Percentiles rank a stretch among this genome's conserved stretches.
These are phyloP conservation scores for Champsocephalus gunnari DNA, from an alignment of 2,797 vertebrate genomes.

Conservation along the genomic window DNA sequence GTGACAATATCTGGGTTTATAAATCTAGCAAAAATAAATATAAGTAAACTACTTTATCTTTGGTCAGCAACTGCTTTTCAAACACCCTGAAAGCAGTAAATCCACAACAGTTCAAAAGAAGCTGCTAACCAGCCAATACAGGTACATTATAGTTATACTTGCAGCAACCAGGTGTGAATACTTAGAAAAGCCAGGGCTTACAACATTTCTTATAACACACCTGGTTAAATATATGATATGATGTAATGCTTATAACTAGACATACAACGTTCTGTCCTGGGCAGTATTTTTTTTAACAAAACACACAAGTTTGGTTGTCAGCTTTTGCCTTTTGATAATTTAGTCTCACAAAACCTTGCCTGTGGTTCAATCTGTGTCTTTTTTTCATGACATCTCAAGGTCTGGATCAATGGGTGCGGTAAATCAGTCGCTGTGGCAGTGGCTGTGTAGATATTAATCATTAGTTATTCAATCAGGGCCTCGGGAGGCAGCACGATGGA, in stretches of 20 bases:
- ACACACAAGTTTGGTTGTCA: conserved; percentile 33
- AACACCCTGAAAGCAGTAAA: conserved; percentile 41
- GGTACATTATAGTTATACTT: conserved; percentile 14
- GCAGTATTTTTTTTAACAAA: conserved; percentile 14
- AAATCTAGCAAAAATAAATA: conserved; percentile 7
- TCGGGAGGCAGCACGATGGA: conserved; percentile 47
- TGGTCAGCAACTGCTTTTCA: conserved; percentile 29
- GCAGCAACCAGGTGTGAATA: conserved; percentile 24
- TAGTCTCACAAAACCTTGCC: conserved; percentile 47
- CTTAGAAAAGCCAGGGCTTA: conserved; percentile 8
- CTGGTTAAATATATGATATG: conserved; percentile 15
- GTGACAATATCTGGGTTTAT: background rate
- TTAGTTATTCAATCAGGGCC: conserved; percentile 69
- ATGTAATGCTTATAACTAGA: background rate
- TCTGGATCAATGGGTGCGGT: conserved; percentile 60
- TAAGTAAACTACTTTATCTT: conserved; percentile 28
- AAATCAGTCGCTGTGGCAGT: conserved; percentile 56
- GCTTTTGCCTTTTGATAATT: conserved; percentile 44
- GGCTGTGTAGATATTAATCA: conserved; percentile 74
- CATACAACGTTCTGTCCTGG: conserved; percentile 9
- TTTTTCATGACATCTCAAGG: conserved; percentile 61
- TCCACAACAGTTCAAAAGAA: conserved; percentile 40
- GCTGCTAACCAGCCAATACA: conserved; percentile 23
- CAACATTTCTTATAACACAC: conserved; percentile 9
- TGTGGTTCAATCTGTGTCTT: conserved; percentile 38